phyloP scores from a whole-genome alignment of 2,888 invertebrate genomes.

The Ptychoptera contaminata region DNA sequence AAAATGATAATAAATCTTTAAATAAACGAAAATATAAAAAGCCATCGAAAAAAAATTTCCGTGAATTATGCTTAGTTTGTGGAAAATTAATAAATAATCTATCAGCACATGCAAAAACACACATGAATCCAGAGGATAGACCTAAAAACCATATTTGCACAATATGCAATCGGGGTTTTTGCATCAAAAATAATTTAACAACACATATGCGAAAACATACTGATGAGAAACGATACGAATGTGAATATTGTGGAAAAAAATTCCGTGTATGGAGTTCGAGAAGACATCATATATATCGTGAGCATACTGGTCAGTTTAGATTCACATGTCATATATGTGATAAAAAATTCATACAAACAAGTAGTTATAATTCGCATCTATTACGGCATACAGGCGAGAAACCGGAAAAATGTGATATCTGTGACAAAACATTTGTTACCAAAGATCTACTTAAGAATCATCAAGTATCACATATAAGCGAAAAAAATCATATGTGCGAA shows the following conservation, averaged over 20 bases:
- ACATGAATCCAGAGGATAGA: too few relatives aligned
- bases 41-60: too few relatives aligned
- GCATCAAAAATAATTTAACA: not conserved
- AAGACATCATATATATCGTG: not conserved
- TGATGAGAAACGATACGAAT: not conserved
- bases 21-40: too few relatives aligned
- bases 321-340: not conserved
- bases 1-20: too few relatives aligned
- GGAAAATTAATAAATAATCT: too few relatives aligned
- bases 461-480: too few relatives aligned
- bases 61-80: too few relatives aligned
- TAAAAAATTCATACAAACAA: not conserved
- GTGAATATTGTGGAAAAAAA: conserved; percentile 1
- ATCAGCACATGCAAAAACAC: too few relatives aligned
- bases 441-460: not conserved
- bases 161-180: not conserved
- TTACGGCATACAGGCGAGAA: not conserved
- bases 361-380: not conserved
- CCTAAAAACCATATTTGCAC: too few relatives aligned
- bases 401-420: not conserved
- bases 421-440: not conserved
- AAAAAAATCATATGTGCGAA: too few relatives aligned
- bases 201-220: not conserved
- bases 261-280: not conserved
- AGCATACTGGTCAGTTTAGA: not conserved